Conservation (phyloP, 2,888 invertebrate species). For the Caenorhabditis uteleia region DNA sequence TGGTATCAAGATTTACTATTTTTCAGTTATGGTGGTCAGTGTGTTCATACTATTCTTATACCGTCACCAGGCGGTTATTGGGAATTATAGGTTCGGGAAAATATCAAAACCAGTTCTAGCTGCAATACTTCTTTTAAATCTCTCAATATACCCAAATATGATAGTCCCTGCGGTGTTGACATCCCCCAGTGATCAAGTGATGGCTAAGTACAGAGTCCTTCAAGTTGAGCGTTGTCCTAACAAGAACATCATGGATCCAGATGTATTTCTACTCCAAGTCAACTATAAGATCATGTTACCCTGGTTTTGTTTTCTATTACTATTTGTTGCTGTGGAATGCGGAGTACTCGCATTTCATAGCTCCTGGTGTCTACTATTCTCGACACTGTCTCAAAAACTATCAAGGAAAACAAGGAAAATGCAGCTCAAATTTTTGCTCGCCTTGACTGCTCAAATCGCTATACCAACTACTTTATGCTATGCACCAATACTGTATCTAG, state of each 20-base stretch:
- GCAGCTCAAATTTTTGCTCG: slow-evolving; percentile 26
- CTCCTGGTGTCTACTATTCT: slow-evolving; percentile 17
- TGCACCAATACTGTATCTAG: slow-evolving; percentile 14
- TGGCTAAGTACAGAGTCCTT: too few relatives aligned
- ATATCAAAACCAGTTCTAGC: background rate
- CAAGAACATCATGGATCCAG: slow-evolving; percentile 12
- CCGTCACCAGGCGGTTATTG: slow-evolving; percentile 14
- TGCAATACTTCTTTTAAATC: background rate
- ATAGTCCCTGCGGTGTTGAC: slow-evolving; percentile 12
- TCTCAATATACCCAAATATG: slow-evolving; percentile 13
- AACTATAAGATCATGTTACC: slow-evolving; percentile 1
- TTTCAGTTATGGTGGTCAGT: slow-evolving; percentile 14
- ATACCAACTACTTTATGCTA: slow-evolving; percentile 23
- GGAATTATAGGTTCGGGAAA: background rate
- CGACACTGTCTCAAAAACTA: slow-evolving; percentile 13
- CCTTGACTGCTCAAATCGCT: slow-evolving; percentile 17
- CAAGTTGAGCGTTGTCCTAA: slow-evolving; percentile 17
- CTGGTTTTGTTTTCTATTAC: slow-evolving; percentile 8
- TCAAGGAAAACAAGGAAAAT: slow-evolving; percentile 17
- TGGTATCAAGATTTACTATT: background rate
- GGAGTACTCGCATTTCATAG: slow-evolving; percentile 17
- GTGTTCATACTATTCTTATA: slow-evolving; percentile 15
- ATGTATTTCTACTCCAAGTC: slow-evolving; percentile 13
- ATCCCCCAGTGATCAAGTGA: slow-evolving; percentile 8
- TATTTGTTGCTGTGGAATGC: slow-evolving; percentile 20